Conservation (phyloP, 1,140 invertebrate species). For the Riptortus pedestris region DNA sequence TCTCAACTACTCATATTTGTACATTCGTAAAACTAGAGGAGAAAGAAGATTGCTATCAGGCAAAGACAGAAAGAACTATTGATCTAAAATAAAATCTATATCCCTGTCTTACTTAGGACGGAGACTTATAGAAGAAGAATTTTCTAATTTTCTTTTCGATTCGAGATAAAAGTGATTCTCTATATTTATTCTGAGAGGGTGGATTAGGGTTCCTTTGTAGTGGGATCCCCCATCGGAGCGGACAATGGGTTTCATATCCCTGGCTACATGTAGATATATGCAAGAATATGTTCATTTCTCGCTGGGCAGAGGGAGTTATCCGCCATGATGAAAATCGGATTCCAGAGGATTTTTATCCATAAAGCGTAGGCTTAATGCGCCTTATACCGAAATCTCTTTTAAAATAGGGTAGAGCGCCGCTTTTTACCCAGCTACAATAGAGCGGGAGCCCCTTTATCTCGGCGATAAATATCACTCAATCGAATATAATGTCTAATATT, state of each 20-base stretch:
- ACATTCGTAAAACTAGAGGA: no score
- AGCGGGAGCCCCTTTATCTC: neutral
- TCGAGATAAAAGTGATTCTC: no score
- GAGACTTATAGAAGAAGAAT: no score
- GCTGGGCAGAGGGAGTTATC: no score
- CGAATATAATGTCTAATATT: conserved; percentile 13
- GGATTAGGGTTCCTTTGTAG: no score
- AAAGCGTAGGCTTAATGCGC: conserved; percentile 7
- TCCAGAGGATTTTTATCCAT: conserved; percentile 1
- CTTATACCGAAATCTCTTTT: conserved; percentile 5
- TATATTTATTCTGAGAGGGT: no score
- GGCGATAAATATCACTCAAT: conserved; percentile 4
- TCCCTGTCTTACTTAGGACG: no score
- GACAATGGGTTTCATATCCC: neutral
- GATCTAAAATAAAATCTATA: no score
- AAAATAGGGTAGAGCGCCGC: conserved; percentile 7
- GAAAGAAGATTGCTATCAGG: no score
- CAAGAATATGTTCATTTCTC: conserved; percentile 7
- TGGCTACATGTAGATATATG: neutral
- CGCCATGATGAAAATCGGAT: conserved; percentile 4
- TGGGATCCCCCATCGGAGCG: neutral
- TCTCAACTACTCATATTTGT: no score
- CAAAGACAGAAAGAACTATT: no score
- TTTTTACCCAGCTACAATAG: neutral
- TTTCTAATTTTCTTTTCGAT: no score